Percentiles rank a stretch among this genome's conserved stretches.
Conservation (phyloP, 2,888 invertebrate species). For the Chromoteleia sp. region DNA sequence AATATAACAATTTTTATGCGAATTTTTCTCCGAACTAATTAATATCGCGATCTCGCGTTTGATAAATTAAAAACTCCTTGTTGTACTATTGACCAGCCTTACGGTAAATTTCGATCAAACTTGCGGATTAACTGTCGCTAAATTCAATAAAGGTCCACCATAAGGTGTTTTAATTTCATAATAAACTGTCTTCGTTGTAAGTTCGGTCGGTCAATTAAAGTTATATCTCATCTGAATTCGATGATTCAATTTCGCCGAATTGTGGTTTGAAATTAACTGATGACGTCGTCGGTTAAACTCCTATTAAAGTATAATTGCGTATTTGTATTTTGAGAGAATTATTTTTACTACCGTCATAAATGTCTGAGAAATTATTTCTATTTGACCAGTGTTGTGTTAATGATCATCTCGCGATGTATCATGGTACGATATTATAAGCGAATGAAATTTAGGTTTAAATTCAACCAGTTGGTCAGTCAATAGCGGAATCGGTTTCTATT, state of each 20-base stretch:
- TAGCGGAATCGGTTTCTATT: neutral
- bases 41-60: too few species aligned
- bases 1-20: too few species aligned
- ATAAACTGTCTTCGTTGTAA: neutral
- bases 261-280: slow-evolving; percentile 7
- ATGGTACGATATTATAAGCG: too few species aligned
- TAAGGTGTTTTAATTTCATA: slow-evolving; percentile 2
- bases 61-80: too few species aligned
- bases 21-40: too few species aligned
- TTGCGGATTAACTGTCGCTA: slow-evolving; percentile 4
- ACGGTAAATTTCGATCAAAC: neutral
- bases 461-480: neutral
- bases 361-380: too few species aligned
- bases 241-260: slow-evolving; percentile 12
- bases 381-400: too few species aligned
- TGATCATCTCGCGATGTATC: too few species aligned
- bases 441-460: too few species aligned
- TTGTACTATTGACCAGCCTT: neutral
- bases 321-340: neutral
- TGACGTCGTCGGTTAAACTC: neutral
- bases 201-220: slow-evolving; percentile 8
- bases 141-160: slow-evolving; percentile 3
- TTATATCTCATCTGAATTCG: slow-evolving; percentile 15
- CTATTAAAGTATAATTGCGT: neutral
- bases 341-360: too few species aligned